Percentiles rank a stretch among this genome's conserved stretches.
These are phyloP conservation scores for Oppia nitens DNA, from an alignment of 1,140 invertebrate species.

Conservation along the genomic window DNA sequence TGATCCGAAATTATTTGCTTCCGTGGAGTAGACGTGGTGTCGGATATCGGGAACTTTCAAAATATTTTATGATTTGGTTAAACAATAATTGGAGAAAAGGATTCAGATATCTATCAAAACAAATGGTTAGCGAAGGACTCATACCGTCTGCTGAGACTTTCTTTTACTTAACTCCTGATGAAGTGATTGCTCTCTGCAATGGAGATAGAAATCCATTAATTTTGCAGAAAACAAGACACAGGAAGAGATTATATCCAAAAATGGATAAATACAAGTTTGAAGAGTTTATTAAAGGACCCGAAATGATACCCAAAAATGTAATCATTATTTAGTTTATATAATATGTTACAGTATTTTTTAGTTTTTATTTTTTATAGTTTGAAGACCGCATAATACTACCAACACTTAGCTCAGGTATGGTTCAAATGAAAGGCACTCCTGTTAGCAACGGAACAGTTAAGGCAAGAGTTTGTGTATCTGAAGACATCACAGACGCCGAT, in stretches of 20 bases:
- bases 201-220: constrained; percentile 35
- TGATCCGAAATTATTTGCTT: constrained; percentile 34
- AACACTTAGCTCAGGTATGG: background rate
- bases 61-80: constrained; percentile 24
- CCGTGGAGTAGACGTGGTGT: constrained; percentile 42
- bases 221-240: constrained; percentile 43
- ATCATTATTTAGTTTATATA: background rate
- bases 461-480: constrained; percentile 48
- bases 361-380: background rate
- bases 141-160: constrained; percentile 46
- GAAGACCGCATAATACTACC: background rate
- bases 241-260: constrained; percentile 37
- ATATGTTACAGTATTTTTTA: background rate
- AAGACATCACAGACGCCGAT: constrained; percentile 27
- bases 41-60: constrained; percentile 22
- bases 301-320: constrained; percentile 4
- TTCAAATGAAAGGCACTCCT: constrained; percentile 41
- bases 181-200: constrained; percentile 39
- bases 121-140: constrained; percentile 40
- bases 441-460: constrained; percentile 46
- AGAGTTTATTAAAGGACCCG: constrained; percentile 39
- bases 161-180: constrained; percentile 47
- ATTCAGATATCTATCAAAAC: constrained; percentile 37
- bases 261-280: constrained; percentile 43
- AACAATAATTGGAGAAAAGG: constrained; percentile 43